Evolutionary conservation across 1,140 invertebrate genomes (phyloP).

Genomic region (Helicoverpa zea): DNA sequence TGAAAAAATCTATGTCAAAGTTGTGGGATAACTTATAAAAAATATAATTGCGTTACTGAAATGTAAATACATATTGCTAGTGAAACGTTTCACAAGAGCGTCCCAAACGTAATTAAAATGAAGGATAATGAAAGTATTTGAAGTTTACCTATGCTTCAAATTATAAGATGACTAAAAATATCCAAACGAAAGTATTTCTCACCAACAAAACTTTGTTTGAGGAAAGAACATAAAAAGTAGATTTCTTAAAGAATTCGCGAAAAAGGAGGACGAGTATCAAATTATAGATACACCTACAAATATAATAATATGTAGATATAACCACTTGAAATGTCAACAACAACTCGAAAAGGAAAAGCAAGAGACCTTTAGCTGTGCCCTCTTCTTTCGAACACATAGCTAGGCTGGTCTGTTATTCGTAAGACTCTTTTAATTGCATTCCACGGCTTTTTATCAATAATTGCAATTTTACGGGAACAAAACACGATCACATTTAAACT

Average conservation of each 20-base stretch:
- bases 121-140: no score
- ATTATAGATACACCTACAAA: not conserved
- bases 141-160: not conserved
- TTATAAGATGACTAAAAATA: not conserved
- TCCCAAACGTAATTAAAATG: not conserved
- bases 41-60: no score
- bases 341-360: conserved; percentile 26
- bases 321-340: conserved; percentile 11
- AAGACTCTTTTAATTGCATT: conserved; percentile 18
- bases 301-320: not conserved
- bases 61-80: no score
- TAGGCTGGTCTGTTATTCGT: conserved; percentile 6
- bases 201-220: not conserved
- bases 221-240: not conserved
- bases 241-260: not conserved
- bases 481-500: not conserved
- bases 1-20: no score
- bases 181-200: no score
- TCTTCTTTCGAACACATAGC: conserved; percentile 26
- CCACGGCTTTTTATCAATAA: conserved; percentile 8
- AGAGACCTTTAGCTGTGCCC: conserved; percentile 36
- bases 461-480: not conserved
- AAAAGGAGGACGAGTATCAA: not conserved
- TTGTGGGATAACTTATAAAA: no score
- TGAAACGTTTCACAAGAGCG: no score